Evolutionary conservation across 92 coral and sea anemone genomes (phyloP).

Genomic region (Blastomussa wellsi): DNA sequence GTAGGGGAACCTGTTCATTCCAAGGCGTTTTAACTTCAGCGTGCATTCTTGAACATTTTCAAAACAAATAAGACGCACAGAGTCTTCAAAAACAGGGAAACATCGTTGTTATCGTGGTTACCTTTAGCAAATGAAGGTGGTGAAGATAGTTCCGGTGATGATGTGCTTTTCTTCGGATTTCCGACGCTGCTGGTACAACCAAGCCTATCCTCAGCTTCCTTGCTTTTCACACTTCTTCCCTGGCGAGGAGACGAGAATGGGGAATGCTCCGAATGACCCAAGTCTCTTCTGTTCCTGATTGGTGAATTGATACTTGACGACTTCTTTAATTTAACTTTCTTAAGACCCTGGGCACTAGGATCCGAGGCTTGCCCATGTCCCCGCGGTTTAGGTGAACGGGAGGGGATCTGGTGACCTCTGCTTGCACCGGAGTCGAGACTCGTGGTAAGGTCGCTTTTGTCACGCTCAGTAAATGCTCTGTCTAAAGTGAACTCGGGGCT

Average conservation of each 20-base stretch:
- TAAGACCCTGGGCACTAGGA: conserved; percentile 32
- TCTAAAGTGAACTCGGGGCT: conserved; percentile 37
- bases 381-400: conserved; percentile 36
- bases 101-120: background rate
- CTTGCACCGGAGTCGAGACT: conserved; percentile 25
- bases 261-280: conserved; percentile 44
- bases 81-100: too few relatives aligned
- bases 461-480: background rate
- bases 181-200: conserved; percentile 2
- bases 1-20: too few relatives aligned
- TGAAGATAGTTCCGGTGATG: conserved; percentile 83
- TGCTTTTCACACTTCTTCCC: conserved; percentile 44
- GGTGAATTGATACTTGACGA: conserved; percentile 75
- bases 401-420: conserved; percentile 6
- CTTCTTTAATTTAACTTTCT: conserved; percentile 58
- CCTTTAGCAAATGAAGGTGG: conserved; percentile 72
- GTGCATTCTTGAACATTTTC: too few relatives aligned
- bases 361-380: conserved; percentile 5
- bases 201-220: conserved; percentile 50
- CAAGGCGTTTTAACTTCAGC: too few relatives aligned
- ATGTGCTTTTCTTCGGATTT: conserved; percentile 72
- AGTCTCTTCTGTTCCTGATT: conserved; percentile 38
- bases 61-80: too few relatives aligned
- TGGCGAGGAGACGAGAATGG: conserved; percentile 56
- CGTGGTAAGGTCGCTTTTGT: background rate